A percentile compares a stretch with the other conserved stretches of the same genome.
Conservation (phyloP, 37 sponge, comb jelly and placozoan species). For the Bolinopsis microptera region DNA sequence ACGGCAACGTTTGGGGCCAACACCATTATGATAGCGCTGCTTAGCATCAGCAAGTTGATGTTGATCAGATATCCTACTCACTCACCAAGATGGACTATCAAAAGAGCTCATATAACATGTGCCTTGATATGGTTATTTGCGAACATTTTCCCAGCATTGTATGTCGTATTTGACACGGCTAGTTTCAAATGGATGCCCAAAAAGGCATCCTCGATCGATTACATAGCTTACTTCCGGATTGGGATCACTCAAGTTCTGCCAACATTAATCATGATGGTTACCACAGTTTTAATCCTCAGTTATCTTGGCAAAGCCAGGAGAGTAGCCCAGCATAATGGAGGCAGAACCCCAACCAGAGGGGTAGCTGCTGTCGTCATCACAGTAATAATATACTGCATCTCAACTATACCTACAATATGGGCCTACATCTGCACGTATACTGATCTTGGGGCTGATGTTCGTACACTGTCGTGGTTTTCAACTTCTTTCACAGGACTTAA, state of each 20-base stretch:
- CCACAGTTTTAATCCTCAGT: neutral
- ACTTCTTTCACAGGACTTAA: neutral
- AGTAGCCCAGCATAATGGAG: neutral
- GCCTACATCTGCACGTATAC: neutral
- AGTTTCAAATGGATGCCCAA: neutral
- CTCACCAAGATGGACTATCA: neutral
- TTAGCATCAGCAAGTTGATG: neutral
- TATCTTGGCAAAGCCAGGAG: neutral
- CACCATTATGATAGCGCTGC: neutral
- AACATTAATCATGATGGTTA: neutral
- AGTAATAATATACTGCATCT: neutral
- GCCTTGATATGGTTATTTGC: neutral
- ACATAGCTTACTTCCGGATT: neutral
- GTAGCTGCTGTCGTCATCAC: neutral
- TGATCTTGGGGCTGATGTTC: neutral
- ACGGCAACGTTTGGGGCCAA: neutral
- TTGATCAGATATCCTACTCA: neutral
- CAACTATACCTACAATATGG: neutral
- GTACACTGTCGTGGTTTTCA: neutral
- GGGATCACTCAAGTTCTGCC: neutral
- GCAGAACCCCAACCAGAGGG: neutral
- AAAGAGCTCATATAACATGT: neutral
- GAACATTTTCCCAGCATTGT: neutral
- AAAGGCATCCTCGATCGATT: neutral
- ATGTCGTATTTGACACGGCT: neutral